Base-by-base conservation (phyloP, 2,113 vertebrate genomes). In the Forbesichthys papilliferus region DNA sequence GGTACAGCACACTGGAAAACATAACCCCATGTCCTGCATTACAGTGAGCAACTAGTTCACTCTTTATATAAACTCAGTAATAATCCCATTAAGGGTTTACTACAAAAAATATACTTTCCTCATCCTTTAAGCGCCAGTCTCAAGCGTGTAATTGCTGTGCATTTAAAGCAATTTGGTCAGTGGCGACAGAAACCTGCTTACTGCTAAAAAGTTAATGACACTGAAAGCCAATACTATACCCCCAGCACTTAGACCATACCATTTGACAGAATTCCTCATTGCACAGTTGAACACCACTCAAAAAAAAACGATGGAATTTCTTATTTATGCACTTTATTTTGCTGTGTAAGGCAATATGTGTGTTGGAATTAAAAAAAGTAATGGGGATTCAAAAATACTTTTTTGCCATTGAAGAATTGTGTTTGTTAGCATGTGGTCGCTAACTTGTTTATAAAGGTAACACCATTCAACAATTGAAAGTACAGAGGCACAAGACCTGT, bases 111-210 rank as follows among this genome's bases (percentile, higher is more conserved):
- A 85, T 86, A 86, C 84, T 78, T 80, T 73, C 71, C 83, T 87
- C 83, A 80, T 89, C 80, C 76, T 83, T 86, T 88, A 89, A 90
- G 82, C 69, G 62, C 80, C 63, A 71, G 83, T 74, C 62, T 84
- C 78, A 84, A 79, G 81, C 86, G 61, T 88, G 84, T 92, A 92
- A 92, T 91, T 90, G 90, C 75, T 64, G 72, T 67, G 82, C 86
- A 84, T 92, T 93, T 90, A 90, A 90, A 84, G 88, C 83, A 91
- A 89, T 92, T 91, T 93, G 90, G 87, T 87, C 88, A 83, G 89
- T 86, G 91, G 87, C 49, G 82, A 91, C 88, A 86, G 90, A 89
- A 90, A 91, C 87, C 78, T 90, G 82, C 86, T 87, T 82, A 82
- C 83, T 72, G 85, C 82, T 90, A 87, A 90, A 90, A 91, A 91